Evolutionary conservation across 2,797 vertebrate genomes (phyloP).

Genomic region (Alauda arvensis): DNA sequence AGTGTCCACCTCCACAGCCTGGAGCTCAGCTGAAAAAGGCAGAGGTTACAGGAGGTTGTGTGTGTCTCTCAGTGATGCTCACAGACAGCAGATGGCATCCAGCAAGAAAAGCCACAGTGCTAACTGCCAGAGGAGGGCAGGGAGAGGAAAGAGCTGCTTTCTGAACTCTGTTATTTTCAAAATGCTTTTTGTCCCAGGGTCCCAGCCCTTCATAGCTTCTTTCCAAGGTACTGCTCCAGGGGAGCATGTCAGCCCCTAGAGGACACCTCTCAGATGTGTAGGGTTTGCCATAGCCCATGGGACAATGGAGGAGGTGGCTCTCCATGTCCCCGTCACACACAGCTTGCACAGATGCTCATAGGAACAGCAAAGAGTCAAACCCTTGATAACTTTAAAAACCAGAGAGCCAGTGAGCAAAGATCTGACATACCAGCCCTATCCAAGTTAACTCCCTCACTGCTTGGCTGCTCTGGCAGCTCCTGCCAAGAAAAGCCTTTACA

Average conservation of each 20-base stretch:
- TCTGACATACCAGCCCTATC: not conserved
- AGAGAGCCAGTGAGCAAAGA: not conserved
- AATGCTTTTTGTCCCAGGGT: not conserved
- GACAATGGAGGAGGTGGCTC: not conserved
- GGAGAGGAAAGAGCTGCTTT: not conserved
- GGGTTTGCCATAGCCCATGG: fast-evolving
- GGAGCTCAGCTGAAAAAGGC: not conserved
- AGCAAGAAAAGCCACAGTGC: not conserved
- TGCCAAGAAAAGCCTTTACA: not conserved
- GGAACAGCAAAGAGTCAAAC: not conserved
- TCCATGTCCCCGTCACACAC: fast-evolving
- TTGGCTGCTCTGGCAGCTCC: not conserved
- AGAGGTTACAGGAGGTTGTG: not conserved
- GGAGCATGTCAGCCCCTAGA: no score
- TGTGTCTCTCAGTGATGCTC: not conserved
- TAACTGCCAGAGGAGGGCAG: not conserved
- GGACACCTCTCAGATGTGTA: fast-evolving
- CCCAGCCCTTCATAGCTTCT: not conserved
- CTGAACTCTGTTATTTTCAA: not conserved
- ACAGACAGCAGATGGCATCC: not conserved
- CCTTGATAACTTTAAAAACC: not conserved
- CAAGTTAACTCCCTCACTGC: not conserved
- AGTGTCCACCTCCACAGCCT: not conserved
- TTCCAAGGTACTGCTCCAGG: not conserved
- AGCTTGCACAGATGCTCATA: not conserved